Conservation (phyloP, 2,113 vertebrate species). For the Athene noctua region DNA sequence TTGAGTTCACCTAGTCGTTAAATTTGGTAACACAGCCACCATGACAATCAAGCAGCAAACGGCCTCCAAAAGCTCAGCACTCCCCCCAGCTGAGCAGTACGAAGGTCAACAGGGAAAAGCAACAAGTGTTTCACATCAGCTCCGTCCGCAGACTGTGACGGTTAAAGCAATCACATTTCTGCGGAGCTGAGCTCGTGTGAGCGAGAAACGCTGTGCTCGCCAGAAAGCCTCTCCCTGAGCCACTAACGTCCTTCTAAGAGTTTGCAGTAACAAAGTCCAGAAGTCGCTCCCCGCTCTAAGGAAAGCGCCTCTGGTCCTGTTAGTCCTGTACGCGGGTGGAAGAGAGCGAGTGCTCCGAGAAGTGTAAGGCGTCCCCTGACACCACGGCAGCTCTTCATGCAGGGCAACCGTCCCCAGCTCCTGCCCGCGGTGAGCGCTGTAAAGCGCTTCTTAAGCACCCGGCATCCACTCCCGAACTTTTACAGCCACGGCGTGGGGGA, state of each 20-base stretch:
- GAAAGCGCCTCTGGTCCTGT: background rate
- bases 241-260: background rate
- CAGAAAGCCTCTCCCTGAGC: background rate
- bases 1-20: background rate
- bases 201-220: background rate
- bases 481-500: background rate
- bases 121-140: background rate
- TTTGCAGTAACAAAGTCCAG: background rate
- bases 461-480: background rate
- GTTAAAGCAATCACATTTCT: background rate
- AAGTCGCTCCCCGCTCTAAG: background rate
- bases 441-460: background rate
- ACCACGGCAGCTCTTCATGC: fast-evolving
- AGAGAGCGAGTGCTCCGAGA: fast-evolving
- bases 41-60: background rate
- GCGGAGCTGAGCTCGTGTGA: background rate
- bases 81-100: background rate
- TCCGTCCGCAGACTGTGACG: fast-evolving
- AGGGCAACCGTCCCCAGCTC: background rate
- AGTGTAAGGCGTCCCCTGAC: fast-evolving
- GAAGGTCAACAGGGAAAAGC: background rate
- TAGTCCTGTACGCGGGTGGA: background rate
- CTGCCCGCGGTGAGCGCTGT: fast-evolving
- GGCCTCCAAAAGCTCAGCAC: background rate
- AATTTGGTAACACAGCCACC: background rate